A percentile compares a stretch with the other conserved stretches of the same genome.
Conservation (phyloP, 2,888 invertebrate species). For the Cremastinae sp. region DNA sequence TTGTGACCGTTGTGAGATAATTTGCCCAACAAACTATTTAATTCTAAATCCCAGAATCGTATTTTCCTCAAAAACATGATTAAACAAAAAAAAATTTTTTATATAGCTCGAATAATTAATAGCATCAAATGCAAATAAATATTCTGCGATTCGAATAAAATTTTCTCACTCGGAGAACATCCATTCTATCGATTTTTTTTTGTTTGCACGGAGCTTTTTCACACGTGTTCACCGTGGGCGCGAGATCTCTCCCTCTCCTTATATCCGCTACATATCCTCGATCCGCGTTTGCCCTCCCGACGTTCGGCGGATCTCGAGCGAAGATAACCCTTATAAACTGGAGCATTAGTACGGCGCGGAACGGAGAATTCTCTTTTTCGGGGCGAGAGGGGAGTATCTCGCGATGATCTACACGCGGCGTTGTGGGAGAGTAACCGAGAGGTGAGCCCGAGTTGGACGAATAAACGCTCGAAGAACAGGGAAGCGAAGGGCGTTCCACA, state of each 20-base stretch:
- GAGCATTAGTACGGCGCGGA: constrained; percentile 78
- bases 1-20: too few relatives aligned
- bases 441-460: constrained; percentile 26
- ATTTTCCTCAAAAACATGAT: background rate
- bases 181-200: constrained; percentile 24
- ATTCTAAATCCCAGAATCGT: background rate
- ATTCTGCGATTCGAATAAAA: constrained; percentile 48
- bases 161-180: constrained; percentile 30
- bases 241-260: constrained; percentile 14
- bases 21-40: background rate
- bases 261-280: constrained; percentile 38
- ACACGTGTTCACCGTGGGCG: constrained; percentile 44
- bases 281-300: constrained; percentile 40
- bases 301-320: constrained; percentile 66
- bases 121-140: constrained; percentile 24
- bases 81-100: background rate
- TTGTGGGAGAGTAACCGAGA: constrained; percentile 46
- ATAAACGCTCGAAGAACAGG: constrained; percentile 39
- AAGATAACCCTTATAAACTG: constrained; percentile 78
- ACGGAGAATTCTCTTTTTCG: constrained; percentile 61
- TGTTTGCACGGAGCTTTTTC: constrained; percentile 29
- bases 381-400: constrained; percentile 58
- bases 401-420: constrained; percentile 61
- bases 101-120: constrained; percentile 13
- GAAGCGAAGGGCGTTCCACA: constrained; percentile 64